Evolutionary conservation across 2,888 invertebrate genomes (phyloP), one percentile per base, ranked within the genome.

Genomic region (Andricus quercusramuli): DNA sequence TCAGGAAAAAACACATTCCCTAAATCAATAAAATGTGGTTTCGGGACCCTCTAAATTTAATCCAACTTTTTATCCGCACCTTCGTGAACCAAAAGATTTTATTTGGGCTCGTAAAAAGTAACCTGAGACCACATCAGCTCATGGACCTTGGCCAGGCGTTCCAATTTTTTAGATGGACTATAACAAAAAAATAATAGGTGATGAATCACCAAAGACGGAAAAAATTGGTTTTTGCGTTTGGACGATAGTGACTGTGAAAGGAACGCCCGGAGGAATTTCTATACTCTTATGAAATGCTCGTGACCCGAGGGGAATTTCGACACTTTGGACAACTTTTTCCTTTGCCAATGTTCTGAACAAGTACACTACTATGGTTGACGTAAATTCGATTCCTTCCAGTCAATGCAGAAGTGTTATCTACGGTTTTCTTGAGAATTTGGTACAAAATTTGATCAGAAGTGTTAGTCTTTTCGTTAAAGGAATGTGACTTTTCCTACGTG

Each of bases 281-380:
- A 62, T 22, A 25, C 47, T 37, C 11, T 11, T 56, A 56, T 74
- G 74, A 56, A 74, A 74, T 74, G 15, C 5, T 56, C n/a, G 32
- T 74, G 32, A 74, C 51, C 74, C 74, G 51, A 56, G 74, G 74
- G 74, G 56, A 74, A 74, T 74, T 74, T 56, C 51, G 74, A 74
- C 74, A 74, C 74, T 74, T 74, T 74, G 56, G 56, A 56, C 37
- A 74, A 74, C 32, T 74, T 74, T 74, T 74, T 37, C 74, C 74
- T 56, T 74, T 74, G 74, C 37, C 74, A 56, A 32, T 74, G 29
- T 56, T 74, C 56, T 56, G 56, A 74, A 56, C 74, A 29, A 56
- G 22, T 62, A 25, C 13, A 74, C 74, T 74, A 74, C 74, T 74
- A 56, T 56, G 32, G 74, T 56, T 32, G 74, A 29, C 56, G 56